Percentiles rank a stretch among this genome's conserved stretches.
phyloP scores from a whole-genome alignment of 2,113 vertebrate species.

The Callocephalon fimbriatum region DNA sequence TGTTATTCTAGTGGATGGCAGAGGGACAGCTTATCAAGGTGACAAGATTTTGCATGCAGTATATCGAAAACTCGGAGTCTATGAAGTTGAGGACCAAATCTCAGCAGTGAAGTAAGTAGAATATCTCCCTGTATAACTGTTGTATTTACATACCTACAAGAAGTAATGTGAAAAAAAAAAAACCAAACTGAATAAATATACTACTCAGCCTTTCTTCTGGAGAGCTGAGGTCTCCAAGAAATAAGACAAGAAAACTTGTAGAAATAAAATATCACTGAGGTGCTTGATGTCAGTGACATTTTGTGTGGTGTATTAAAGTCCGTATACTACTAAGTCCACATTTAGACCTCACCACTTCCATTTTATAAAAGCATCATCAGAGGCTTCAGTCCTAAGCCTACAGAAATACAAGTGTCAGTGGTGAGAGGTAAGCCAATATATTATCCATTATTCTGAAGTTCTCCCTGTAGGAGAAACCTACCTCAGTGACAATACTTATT shows the following conservation, averaged over 20 bases:
- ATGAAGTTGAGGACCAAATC: slow-evolving; percentile 85
- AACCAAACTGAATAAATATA: not conserved
- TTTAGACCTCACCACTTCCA: not conserved
- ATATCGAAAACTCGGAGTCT: slow-evolving; percentile 82
- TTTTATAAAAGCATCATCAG: not conserved
- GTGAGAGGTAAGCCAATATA: not conserved
- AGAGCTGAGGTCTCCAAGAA: not conserved
- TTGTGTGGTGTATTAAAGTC: not conserved
- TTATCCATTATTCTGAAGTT: not conserved
- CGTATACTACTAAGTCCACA: not conserved
- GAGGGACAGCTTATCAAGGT: slow-evolving; percentile 84
- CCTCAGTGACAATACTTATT: not conserved
- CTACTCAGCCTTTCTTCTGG: not conserved
- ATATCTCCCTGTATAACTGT: not conserved
- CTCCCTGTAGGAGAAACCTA: not conserved
- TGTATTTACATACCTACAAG: not conserved
- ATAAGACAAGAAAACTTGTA: not conserved
- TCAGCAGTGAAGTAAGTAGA: slow-evolving; percentile 81
- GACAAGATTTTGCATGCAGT: slow-evolving; percentile 82
- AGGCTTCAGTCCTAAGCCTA: not conserved
- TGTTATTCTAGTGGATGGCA: slow-evolving; percentile 82
- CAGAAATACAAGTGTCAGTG: not conserved
- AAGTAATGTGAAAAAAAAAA: not conserved
- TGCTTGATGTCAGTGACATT: not conserved
- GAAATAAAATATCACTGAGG: not conserved